These are phyloP conservation scores for Carassius carassius DNA, from an alignment of 2,113 vertebrate species.

Conservation along the genomic window DNA sequence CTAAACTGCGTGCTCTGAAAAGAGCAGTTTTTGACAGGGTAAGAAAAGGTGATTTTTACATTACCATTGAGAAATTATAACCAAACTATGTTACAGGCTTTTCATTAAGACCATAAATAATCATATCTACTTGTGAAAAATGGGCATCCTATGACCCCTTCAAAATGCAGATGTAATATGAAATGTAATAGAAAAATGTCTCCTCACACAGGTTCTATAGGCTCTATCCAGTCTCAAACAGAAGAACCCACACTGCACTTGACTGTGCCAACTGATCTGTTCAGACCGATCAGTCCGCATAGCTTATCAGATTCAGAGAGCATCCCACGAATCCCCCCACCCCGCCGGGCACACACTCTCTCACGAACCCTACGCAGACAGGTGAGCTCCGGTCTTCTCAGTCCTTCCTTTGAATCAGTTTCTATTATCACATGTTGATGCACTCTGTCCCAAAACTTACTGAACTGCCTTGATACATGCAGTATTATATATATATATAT, in stretches of 20 bases:
- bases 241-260: conserved; percentile 77
- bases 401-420: not conserved
- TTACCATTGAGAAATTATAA: too few relatives aligned
- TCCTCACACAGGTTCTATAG: conserved; percentile 80
- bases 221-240: conserved; percentile 83
- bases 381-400: conserved; percentile 72
- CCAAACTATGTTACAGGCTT: too few relatives aligned
- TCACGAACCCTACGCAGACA: conserved; percentile 92
- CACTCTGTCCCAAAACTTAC: not conserved
- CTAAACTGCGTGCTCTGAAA: too few relatives aligned
- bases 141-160: too few relatives aligned
- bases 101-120: too few relatives aligned
- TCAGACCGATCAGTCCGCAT: conserved; percentile 80
- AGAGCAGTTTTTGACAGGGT: too few relatives aligned
- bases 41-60: too few relatives aligned
- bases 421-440: not conserved
- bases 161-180: not conserved
- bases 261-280: conserved; percentile 80
- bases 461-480: not conserved
- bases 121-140: too few relatives aligned
- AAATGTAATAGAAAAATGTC: not conserved
- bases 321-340: conserved; percentile 79
- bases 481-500: not conserved
- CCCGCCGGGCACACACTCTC: conserved; percentile 79
- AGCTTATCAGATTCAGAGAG: conserved; percentile 74